Conservation (phyloP, 35 echinoderm and acorn worm genomes). For the Acanthaster planci region DNA sequence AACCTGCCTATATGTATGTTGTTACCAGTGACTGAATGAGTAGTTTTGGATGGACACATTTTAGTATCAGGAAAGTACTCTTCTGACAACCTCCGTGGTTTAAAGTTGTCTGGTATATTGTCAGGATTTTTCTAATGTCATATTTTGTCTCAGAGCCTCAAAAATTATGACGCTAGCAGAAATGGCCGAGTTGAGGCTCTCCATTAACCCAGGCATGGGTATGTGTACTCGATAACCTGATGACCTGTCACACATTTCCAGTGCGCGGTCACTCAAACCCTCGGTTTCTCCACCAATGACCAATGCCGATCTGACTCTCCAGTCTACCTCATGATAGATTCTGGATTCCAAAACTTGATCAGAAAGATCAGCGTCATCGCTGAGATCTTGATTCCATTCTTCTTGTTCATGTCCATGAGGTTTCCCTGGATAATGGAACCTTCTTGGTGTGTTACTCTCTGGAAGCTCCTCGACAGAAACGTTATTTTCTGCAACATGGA, state of each 20-base stretch:
- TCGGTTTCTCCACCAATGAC: slow-evolving; percentile 97
- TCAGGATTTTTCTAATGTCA: neutral
- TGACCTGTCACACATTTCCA: slow-evolving; percentile 56
- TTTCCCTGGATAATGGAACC: neutral
- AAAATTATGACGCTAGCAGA: slow-evolving; percentile 81
- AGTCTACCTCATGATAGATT: slow-evolving; percentile 66
- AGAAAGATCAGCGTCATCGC: neutral
- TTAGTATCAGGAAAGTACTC: neutral
- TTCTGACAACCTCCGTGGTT: neutral
- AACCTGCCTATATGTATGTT: no score
- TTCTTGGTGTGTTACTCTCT: neutral
- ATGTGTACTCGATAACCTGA: slow-evolving; percentile 63
- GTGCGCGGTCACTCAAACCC: slow-evolving; percentile 73
- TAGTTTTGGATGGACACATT: neutral
- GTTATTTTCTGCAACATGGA: slow-evolving; percentile 76
- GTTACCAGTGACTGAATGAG: neutral
- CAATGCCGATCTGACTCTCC: slow-evolving; percentile 52
- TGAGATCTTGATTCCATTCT: neutral
- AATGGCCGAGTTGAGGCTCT: slow-evolving; percentile 86
- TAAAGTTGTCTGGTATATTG: neutral
- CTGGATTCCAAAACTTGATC: slow-evolving; percentile 3
- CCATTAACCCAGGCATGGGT: slow-evolving; percentile 66
- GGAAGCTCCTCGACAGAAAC: neutral
- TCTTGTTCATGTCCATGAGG: neutral
- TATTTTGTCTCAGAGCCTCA: slow-evolving; percentile 82